Conservation (phyloP, 2,797 vertebrate genomes). For the Melanogrammus aeglefinus region DNA sequence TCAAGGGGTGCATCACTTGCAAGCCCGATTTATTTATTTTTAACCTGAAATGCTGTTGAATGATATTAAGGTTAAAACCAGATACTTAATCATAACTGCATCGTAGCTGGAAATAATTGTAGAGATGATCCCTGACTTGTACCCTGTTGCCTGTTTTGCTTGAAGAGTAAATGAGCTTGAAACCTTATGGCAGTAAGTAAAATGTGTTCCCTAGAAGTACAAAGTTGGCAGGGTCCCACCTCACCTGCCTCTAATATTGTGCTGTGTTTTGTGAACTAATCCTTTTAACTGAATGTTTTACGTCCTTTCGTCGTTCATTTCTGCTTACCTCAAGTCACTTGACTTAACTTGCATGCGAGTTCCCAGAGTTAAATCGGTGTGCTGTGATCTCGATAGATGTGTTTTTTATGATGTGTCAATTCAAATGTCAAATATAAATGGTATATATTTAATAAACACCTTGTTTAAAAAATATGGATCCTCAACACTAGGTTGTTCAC, state of each 20-base stretch:
- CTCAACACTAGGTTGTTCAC: background rate
- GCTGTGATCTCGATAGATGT: background rate
- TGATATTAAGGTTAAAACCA: background rate
- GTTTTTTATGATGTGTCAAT: background rate
- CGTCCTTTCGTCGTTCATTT: background rate
- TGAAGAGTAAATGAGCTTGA: constrained; percentile 55
- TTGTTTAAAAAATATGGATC: background rate
- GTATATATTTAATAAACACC: background rate
- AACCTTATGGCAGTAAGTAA: constrained; percentile 59
- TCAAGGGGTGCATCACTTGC: too few species aligned
- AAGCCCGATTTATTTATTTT: background rate
- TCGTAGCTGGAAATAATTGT: background rate
- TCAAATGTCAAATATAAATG: background rate
- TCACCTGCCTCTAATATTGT: background rate
- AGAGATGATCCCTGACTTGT: constrained; percentile 25
- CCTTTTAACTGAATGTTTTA: background rate
- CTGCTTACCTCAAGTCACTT: background rate
- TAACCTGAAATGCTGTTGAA: background rate
- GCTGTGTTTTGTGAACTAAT: background rate
- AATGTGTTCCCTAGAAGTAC: constrained; percentile 20
- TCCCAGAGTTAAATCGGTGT: background rate
- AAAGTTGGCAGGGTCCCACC: background rate
- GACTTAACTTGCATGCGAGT: background rate
- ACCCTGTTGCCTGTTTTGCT: constrained; percentile 53
- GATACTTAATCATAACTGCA: background rate